Conservation (phyloP, 2,888 invertebrate species). For the Cephus nigrinus region DNA sequence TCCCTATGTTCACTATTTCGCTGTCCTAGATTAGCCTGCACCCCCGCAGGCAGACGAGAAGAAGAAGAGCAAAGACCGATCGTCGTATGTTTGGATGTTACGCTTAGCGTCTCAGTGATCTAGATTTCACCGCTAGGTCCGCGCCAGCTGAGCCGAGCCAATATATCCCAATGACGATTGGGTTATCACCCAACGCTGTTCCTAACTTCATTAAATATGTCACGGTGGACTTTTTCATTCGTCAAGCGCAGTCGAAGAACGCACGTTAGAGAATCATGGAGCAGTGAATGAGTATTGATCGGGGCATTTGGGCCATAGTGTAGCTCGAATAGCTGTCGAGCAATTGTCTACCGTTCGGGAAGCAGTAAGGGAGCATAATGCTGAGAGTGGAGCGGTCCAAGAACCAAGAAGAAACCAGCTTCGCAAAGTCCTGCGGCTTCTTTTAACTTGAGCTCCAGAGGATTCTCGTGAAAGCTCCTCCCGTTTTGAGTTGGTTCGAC, state of each 20-base stretch:
- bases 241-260: conserved; percentile 8
- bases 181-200: too few species aligned
- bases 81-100: not conserved
- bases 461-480: too few species aligned
- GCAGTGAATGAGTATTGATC: conserved; percentile 57
- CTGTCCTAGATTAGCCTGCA: too few species aligned
- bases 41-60: not conserved
- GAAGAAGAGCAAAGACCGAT: not conserved
- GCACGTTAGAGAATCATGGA: not conserved
- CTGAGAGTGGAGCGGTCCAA: conserved; percentile 11
- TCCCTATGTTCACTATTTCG: too few species aligned
- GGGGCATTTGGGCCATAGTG: conserved; percentile 50
- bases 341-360: conserved; percentile 51
- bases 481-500: too few species aligned
- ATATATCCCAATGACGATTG: too few species aligned
- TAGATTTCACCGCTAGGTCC: too few species aligned
- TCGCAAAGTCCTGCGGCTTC: too few species aligned
- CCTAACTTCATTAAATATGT: conserved; percentile 44
- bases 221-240: not conserved
- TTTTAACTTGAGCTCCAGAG: too few species aligned
- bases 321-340: conserved; percentile 58
- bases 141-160: too few species aligned
- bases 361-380: conserved; percentile 32
- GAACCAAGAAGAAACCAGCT: too few species aligned
- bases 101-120: too few species aligned